Base-by-base conservation (phyloP, 2,797 vertebrate genomes). In the Gallinago nigripennis region DNA sequence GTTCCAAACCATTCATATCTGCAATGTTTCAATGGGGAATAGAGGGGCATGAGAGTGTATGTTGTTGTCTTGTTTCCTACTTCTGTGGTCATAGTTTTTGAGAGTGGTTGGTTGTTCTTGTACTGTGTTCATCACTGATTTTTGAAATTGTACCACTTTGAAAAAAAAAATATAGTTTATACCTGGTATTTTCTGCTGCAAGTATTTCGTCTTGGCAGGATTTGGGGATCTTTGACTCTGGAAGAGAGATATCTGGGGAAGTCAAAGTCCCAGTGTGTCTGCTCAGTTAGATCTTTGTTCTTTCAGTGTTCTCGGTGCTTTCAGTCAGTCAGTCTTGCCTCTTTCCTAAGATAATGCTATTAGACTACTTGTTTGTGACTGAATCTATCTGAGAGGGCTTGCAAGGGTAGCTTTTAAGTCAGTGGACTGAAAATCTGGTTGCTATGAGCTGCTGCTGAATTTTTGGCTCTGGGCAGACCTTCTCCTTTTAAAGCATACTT, bases 1-100 rank as follows among this genome's bases (percentile, higher is more conserved):
- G 78, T 94, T 91, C 78, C 84, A 95, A 96, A 51, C 41, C 88
- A 95, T 87, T 89, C 39, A 60, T 85, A 78, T 31, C 73, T 86
- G n/a, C 77, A 83, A 7, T 88, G 82, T 80, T 96, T 95, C 82
- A 51, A 2, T 48, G 88, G 70, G 77, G 48, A 91, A 50, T 50
- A 95, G 46, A 92, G 83, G 82, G 39, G 75, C 45, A 61, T 90
- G 92, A 88, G 57, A 64, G 48, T 88, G 65, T 92, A 66, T 64
- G 60, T 85, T 57, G 95, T 77, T 5, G 4, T 96, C 82, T 94
- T 94, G 84, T 96, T 94, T 97, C 91, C 82, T 91, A 31, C 51
- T 92, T 91, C 41, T 91, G 94, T 96, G 43, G 39, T 94, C 78
- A 88, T 57, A 94, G 77, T 41, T 75, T 95, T 94, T 89, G 83